These are phyloP conservation scores for Globia sparganii DNA, from an alignment of 2,888 invertebrate species.

Conservation along the genomic window DNA sequence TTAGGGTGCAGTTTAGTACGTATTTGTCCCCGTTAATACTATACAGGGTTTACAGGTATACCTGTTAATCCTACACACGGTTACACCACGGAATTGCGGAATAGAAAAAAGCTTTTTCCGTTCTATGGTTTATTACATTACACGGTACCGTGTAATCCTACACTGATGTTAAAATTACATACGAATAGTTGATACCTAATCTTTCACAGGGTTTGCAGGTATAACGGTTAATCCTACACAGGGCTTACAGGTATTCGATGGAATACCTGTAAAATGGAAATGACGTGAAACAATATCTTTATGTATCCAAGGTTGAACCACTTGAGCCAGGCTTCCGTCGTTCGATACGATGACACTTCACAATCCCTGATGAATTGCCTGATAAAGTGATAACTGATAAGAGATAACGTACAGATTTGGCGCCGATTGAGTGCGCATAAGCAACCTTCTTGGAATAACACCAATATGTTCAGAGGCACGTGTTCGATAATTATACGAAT, in stretches of 20 bases:
- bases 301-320: constrained; percentile 35
- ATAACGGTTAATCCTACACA: background rate
- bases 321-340: constrained; percentile 51
- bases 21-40: no score
- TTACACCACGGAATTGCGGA: background rate
- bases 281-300: constrained; percentile 11
- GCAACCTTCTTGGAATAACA: constrained; percentile 46
- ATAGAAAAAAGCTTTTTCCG: background rate
- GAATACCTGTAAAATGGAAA: no score
- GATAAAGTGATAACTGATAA: constrained; percentile 46
- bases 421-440: constrained; percentile 42
- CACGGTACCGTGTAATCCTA: background rate
- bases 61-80: no score
- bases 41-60: no score
- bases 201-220: background rate
- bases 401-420: constrained; percentile 56
- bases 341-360: constrained; percentile 44
- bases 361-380: constrained; percentile 39
- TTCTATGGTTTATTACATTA: background rate
- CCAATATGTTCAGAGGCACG: constrained; percentile 21
- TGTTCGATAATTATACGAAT: constrained; percentile 19
- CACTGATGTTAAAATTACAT: background rate
- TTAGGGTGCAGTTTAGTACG: no score
- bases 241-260: background rate
- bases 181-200: background rate